Evolutionary conservation across 2,113 vertebrate genomes (phyloP), one percentile per base, ranked within the genome.

Genomic region (Coregonus clupeaformis): DNA sequence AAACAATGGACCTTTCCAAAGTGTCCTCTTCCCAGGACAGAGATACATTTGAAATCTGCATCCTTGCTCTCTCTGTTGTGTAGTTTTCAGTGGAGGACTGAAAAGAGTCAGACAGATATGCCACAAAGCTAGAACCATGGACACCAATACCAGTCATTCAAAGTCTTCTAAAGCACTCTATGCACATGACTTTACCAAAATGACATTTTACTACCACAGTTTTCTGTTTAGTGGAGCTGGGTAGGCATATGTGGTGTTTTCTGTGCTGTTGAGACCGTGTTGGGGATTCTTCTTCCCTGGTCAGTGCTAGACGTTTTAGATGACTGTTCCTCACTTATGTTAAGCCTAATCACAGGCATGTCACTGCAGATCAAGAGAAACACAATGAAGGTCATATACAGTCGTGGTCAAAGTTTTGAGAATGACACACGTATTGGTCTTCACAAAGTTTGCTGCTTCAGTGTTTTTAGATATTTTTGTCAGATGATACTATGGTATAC

Each of bases 1-100:
- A 64, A 55, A 25, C 1, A 4, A 14, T 1, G 11, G 73, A 99
- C 98, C 96, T 99, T 99, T 84, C 98, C 98, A 63, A 99, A 99
- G 85, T 99, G 98, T 68, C 98, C 97, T 76, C 95, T 90, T 72
- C 98, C 98, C 88, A 99, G 80, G 80, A 99, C 91, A 0, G 97
- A 95, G 1, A 98, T 78, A 63, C 94, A 97, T 65, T 76, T 89
- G 79, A 98, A 98, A 77, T 98, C 49, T 89, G 90, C 79, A 96
- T 89, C 16, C 90, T 84, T n/a, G 5, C 11, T 11, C 47, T 87
- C n/a, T 85, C 86, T 67, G 49, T 63, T 24, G n/a, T 62, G 2
- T 25, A 52, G 14, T 30, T 78, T 59, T 42, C 75, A n/a, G 71
- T 63, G 47, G 78, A 79, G 3, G 80, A 78, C 77, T 47, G 36